Conservation (phyloP, 2,888 invertebrate genomes). For the Drosophila dives region DNA sequence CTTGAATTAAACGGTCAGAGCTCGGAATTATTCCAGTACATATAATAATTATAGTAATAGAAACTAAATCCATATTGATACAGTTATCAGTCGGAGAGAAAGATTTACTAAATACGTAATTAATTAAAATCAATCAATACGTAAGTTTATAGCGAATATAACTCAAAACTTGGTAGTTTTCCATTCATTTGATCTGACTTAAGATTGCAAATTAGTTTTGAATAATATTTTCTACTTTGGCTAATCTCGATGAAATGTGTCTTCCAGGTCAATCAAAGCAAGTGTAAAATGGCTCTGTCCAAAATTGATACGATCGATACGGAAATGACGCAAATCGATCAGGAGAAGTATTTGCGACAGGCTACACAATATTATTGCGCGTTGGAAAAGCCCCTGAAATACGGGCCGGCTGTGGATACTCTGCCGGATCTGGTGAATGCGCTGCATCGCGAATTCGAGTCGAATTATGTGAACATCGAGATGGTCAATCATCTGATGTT, state of each 20-base stretch:
- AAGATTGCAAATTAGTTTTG: background rate
- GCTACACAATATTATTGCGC: slow-evolving; percentile 83
- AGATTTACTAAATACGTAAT: slow-evolving; percentile 50
- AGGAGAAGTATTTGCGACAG: slow-evolving; percentile 83
- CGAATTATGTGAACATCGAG: slow-evolving; percentile 95
- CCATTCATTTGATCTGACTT: slow-evolving; percentile 25
- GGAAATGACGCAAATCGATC: slow-evolving; percentile 79
- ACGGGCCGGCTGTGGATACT: slow-evolving; percentile 83
- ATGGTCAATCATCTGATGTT: slow-evolving; percentile 92
- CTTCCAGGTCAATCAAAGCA: slow-evolving; percentile 79
- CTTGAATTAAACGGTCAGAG: slow-evolving; percentile 41
- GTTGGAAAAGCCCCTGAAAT: slow-evolving; percentile 84
- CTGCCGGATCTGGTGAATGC: slow-evolving; percentile 89
- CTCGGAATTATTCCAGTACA: slow-evolving; percentile 8
- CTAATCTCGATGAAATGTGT: background rate
- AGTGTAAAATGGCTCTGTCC: slow-evolving; percentile 80
- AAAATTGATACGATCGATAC: slow-evolving; percentile 71
- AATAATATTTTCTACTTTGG: background rate
- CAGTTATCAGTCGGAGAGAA: slow-evolving; percentile 29
- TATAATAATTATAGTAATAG: background rate
- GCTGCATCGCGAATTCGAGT: slow-evolving; percentile 91
- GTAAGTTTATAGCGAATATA: slow-evolving; percentile 39
- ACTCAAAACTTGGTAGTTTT: slow-evolving; percentile 49
- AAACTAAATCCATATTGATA: slow-evolving; percentile 18
- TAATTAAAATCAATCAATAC: slow-evolving; percentile 70